These are phyloP conservation scores for Sycophila sp. DNA, from an alignment of 1,140 invertebrate genomes.

Conservation along the genomic window DNA sequence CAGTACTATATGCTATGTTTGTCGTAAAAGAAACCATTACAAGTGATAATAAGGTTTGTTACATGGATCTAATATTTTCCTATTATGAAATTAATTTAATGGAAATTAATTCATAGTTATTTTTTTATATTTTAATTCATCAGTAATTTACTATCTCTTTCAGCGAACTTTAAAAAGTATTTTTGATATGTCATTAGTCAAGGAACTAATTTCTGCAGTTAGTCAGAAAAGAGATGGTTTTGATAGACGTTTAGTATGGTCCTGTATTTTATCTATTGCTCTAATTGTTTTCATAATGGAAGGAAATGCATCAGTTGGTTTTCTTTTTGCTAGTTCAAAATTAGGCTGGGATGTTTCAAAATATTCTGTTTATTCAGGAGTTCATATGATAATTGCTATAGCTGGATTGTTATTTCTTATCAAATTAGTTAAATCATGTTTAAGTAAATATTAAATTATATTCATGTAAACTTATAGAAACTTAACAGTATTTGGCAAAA, in stretches of 20 bases:
- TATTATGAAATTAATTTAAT: too few species aligned
- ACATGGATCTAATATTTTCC: too few species aligned
- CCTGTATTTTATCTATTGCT: constrained; percentile 69
- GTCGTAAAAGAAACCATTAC: constrained; percentile 9
- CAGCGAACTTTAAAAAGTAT: constrained; percentile 53
- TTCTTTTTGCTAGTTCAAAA: constrained; percentile 72
- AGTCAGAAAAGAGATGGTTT: constrained; percentile 70
- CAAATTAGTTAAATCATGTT: constrained; percentile 20
- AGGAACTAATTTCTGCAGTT: constrained; percentile 58
- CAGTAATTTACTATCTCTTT: too few species aligned
- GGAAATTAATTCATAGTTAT: background rate
- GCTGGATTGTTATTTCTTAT: constrained; percentile 35
- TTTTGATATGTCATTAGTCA: constrained; percentile 68
- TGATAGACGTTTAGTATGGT: constrained; percentile 69
- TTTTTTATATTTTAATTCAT: too few species aligned
- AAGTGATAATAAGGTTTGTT: background rate
- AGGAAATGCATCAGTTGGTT: constrained; percentile 68
- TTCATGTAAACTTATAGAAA: too few species aligned
- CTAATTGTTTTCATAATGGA: constrained; percentile 69
- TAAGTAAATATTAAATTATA: constrained; percentile 19
- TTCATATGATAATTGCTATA: constrained; percentile 13
- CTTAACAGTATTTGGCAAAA: too few species aligned
- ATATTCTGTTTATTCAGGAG: constrained; percentile 57
- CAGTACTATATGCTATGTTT: constrained; percentile 19
- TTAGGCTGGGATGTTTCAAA: constrained; percentile 74